Base-by-base conservation (phyloP, 2,113 vertebrate species). In the Paramisgurnus dabryanus region DNA sequence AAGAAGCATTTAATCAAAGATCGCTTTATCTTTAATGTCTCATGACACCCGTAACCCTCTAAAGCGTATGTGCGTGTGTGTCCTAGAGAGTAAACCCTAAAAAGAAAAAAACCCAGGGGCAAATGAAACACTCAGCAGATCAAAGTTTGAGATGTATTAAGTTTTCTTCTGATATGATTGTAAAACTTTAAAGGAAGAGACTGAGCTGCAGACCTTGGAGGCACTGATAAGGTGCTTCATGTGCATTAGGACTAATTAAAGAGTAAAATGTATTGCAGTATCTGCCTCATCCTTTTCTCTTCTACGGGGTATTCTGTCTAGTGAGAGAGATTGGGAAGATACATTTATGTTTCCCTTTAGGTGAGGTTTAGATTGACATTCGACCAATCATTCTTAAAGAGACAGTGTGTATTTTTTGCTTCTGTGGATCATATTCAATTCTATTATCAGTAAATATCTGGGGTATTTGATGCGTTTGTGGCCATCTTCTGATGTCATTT, bases 121-220 rank as follows among this genome's bases (percentile, higher is more conserved):
- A 43, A 60, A 64, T 67, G 78, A 81, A 86, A 85, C 63, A 67
- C 57, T 43, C 41, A 85, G 73, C 84, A 76, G 76, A 84, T 88
- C 61, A 77, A 69, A 83, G 80, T 79, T 77, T 71, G 76, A 39
- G 75, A 63, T 15, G 49, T 39, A 81, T 87, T 72, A 87, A 82
- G 80, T 81, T 81, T 76, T 67, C 71, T 77, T 83, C 80, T 78
- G 85, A 84, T 83, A 84, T 87, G 85, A 83, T 83, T 87, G 85
- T 87, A 72, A 79, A 72, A 82, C 34, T 85, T 83, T 71, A 70
- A 47, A 71, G 80, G 49, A 67, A 64, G 50, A 85, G 79, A 84
- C 80, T 80, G 79, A 81, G 78, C 82, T 43, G 61, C 69, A 66
- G 53, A 70, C 82, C 78, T 72, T 9, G 71, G 39, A 72, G 81